phyloP scores from a whole-genome alignment of 2,113 vertebrate genomes.

The Mustelus asterias region DNA sequence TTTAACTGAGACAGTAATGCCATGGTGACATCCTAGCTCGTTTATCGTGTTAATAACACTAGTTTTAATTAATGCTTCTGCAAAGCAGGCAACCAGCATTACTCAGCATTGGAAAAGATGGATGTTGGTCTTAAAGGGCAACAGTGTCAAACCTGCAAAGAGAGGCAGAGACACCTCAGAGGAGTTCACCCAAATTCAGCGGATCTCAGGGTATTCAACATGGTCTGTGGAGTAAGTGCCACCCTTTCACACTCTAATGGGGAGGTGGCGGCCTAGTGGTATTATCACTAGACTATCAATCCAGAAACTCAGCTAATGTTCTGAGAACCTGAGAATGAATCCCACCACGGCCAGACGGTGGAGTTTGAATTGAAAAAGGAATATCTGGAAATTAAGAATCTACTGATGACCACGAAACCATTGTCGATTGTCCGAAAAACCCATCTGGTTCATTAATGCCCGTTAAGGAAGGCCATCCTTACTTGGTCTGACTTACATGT shows the following conservation, averaged over 20 bases:
- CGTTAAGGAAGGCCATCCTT: too few species aligned
- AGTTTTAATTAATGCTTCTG: not conserved
- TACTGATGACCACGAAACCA: too few species aligned
- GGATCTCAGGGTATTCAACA: not conserved
- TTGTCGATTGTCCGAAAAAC: too few species aligned
- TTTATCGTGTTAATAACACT: not conserved
- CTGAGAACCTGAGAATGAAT: too few species aligned
- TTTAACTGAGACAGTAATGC: not conserved
- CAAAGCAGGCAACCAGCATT: not conserved
- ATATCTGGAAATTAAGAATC: too few species aligned
- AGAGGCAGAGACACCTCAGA: not conserved
- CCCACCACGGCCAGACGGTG: too few species aligned
- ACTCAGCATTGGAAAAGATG: not conserved
- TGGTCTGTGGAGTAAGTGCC: not conserved
- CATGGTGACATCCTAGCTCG: not conserved
- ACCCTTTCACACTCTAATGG: not conserved
- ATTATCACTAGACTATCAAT: too few species aligned
- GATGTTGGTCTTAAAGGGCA: not conserved
- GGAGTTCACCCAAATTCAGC: not conserved
- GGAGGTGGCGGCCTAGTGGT: too few species aligned
- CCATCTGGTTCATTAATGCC: too few species aligned
- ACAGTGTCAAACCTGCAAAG: not conserved
- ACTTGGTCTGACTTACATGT: too few species aligned
- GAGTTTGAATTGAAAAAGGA: too few species aligned
- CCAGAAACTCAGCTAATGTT: too few species aligned